Evolutionary conservation across 2,113 vertebrate genomes (phyloP), one percentile per base, ranked within the genome.

Genomic region (Riparia riparia): DNA sequence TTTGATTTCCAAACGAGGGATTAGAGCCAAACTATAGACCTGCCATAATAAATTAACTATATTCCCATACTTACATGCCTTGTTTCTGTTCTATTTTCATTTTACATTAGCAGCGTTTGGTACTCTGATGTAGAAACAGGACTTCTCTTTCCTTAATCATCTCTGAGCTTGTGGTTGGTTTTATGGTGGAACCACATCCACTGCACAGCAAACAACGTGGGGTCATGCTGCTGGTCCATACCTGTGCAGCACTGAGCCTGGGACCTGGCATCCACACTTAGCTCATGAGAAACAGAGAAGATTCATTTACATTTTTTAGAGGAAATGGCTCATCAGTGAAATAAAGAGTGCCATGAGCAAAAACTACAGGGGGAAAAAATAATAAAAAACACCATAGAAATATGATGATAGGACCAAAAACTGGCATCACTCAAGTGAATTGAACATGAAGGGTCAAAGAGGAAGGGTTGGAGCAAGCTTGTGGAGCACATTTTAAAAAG

Each of bases 1-100:
- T 92, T 95, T 89, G 58, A 96, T 89, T 96, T 97, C 66, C 72
- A 58, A 90, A 91, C 0, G 10, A 96, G 78, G 81, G 82, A 93
- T 91, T 90, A 93, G 34, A 95, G 92, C 96, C 92, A 90, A 68
- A 74, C 82, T 91, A 83, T 63, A 96, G 95, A 94, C 78, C 82
- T 96, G 95, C 70, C 92, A 96, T 74, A 94, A 93, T 94, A 93
- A 95, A 90, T 96, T 93, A 90, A 89, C 82, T 93, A 54, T 90
- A 92, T 90, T 96, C 77, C 53, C 60, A 73, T 82, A 57, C 21
- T 91, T 89, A 82, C 14, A 93, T 94, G 47, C 61, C 41, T 95
- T 77, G 80, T 77, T 96, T 85, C 96, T 95, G 51, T 97, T 95
- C 95, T 97, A 94, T 92, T 97, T 97, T 95, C 94, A 82, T 97